phyloP scores from a whole-genome alignment of 2,113 vertebrate genomes.

The Gasterosteus aculeatus region DNA sequence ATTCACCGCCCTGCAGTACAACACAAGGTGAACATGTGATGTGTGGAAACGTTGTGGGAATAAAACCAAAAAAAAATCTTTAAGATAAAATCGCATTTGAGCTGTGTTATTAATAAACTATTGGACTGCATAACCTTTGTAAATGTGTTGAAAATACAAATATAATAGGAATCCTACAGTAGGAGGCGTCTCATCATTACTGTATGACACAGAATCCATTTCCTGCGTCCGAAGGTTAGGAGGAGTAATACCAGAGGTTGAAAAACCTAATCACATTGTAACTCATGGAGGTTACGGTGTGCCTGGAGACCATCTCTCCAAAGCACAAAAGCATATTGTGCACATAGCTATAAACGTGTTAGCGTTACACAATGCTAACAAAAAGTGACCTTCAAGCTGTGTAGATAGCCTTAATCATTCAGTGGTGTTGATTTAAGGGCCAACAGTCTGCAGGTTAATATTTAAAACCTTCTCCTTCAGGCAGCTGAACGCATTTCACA shows the following conservation, averaged over 20 bases:
- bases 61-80: constrained; percentile 13
- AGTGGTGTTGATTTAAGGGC: constrained; percentile 14
- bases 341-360: neutral
- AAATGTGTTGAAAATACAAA: constrained; percentile 19
- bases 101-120: neutral
- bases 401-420: neutral
- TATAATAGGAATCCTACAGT: neutral
- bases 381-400: constrained; percentile 5
- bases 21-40: constrained; percentile 58
- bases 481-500: constrained; percentile 35
- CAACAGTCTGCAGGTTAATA: constrained; percentile 30
- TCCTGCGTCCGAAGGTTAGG: neutral
- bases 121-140: constrained; percentile 1
- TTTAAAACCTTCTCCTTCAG: constrained; percentile 32
- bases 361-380: constrained; percentile 1
- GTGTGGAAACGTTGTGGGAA: constrained; percentile 16
- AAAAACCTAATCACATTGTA: neutral
- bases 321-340: constrained; percentile 1
- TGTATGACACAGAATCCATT: neutral
- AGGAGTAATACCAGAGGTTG: neutral
- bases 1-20: constrained; percentile 23
- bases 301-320: neutral
- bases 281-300: neutral
- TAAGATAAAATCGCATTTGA: neutral
- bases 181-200: neutral